Evolutionary conservation across 2,888 invertebrate species (phyloP), one percentile per base, ranked within the genome.

Genomic region (Stictocephala bisonia): DNA sequence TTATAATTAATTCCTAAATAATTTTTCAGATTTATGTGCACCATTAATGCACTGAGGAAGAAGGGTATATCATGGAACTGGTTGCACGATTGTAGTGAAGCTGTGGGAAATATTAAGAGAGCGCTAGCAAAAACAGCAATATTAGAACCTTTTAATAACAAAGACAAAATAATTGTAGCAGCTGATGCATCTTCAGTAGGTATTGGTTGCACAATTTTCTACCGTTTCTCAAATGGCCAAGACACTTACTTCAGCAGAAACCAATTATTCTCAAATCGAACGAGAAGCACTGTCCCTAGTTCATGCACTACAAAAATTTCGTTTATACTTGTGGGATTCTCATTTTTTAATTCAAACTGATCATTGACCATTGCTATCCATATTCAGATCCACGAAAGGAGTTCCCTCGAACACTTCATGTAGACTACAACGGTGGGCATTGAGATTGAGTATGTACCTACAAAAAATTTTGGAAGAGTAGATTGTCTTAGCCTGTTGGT

Each of bases 1-100:
- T 58, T 58, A 58, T 35, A 35, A 18, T 18, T 35, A n/a, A n/a
- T 29, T 58, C 22, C 31, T 58, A 13, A 18, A 4, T 58, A 56
- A 18, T 27, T 56, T 56, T 26, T 3, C 56, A 4, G 15, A 56
- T 27, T 27, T 15, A 15, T 56, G 56, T 56, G 56, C 26, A 15
- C 29, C 26, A 15, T 18, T 56, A 35, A 58, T 11, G 31, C 3
- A 31, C 26, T 18, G 4, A 3, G 35, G 7, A 4, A 35, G 22
- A 56, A 56, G 26, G 15, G 15, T 2, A 15, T 18, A 18, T 3
- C 3, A 1, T 35, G 58, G 58, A 35, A 15, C 18, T 58, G n/a
- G 58, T 7, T 35, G 1, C 3, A 15, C 18, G 58, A 58, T 18
- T 56, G 56, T 18, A 13, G 29, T 27, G 29, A 56, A 27, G 27